These are phyloP conservation scores for Anarhynchus alexandrinus DNA, from an alignment of 2,113 vertebrate species.

Conservation along the genomic window DNA sequence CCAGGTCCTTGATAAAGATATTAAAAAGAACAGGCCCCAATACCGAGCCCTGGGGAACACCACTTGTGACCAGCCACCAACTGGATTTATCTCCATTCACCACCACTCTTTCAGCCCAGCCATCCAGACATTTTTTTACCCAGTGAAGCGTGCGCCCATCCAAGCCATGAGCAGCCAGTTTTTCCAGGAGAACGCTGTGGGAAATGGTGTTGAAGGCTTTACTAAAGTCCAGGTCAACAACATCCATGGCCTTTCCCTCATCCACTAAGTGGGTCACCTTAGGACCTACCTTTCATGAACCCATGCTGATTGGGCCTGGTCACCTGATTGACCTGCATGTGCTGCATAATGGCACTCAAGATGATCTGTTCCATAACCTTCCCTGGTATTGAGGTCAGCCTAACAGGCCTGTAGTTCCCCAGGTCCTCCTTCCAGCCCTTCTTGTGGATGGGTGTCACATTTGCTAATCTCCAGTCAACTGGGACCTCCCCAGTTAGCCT, in stretches of 20 bases:
- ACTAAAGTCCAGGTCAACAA: not conserved
- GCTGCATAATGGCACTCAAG: too few species aligned
- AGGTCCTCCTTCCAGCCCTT: not conserved
- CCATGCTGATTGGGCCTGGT: too few species aligned
- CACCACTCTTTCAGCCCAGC: not conserved
- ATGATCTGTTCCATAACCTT: too few species aligned
- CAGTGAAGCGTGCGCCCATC: not conserved
- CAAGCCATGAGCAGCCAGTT: not conserved
- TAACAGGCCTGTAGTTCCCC: not conserved
- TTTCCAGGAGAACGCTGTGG: not conserved
- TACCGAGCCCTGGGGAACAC: not conserved
- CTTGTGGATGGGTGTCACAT: not conserved
- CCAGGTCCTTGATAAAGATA: not conserved
- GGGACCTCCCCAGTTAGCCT: too few species aligned
- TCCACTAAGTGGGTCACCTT: not conserved
- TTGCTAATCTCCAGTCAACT: not conserved
- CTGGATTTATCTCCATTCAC: not conserved
- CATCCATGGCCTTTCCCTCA: not conserved
- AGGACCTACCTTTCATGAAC: not conserved
- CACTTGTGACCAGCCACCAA: not conserved
- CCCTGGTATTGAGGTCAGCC: not conserved
- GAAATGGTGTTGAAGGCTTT: not conserved
- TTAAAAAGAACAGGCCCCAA: not conserved
- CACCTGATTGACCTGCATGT: too few species aligned
- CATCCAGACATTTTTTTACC: not conserved